Percentiles rank a stretch among this genome's conserved stretches.
These are phyloP conservation scores for Danio choprae DNA, from an alignment of 2,797 vertebrate species.

Conservation along the genomic window DNA sequence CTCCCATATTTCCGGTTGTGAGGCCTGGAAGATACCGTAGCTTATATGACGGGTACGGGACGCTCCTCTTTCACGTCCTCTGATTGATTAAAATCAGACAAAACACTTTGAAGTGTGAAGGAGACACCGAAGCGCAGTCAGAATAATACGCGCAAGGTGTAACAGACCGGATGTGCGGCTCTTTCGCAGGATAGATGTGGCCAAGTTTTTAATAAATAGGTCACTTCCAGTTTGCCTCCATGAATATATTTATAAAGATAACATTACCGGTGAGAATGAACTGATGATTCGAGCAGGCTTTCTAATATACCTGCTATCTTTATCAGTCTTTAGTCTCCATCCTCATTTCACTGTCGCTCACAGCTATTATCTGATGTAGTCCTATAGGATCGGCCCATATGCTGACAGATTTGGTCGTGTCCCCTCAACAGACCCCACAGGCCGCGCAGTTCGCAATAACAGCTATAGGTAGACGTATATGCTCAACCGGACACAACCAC, in stretches of 20 bases:
- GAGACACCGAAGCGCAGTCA: background rate
- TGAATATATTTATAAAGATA: background rate
- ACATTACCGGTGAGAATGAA: background rate
- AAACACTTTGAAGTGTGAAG: slow-evolving; percentile 23
- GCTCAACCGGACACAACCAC: background rate
- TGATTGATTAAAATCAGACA: background rate
- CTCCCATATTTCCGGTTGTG: slow-evolving; percentile 72
- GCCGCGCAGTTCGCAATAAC: slow-evolving; percentile 2
- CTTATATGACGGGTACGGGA: slow-evolving; percentile 24
- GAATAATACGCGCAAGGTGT: slow-evolving; percentile 26
- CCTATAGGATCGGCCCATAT: background rate
- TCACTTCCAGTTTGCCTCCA: slow-evolving; percentile 33
- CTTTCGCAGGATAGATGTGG: slow-evolving; percentile 17
- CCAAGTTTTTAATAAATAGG: slow-evolving; percentile 31
- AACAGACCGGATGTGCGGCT: slow-evolving; percentile 50
- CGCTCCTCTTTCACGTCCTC: background rate
- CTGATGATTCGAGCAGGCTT: background rate
- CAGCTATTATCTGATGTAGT: background rate
- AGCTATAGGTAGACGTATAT: background rate
- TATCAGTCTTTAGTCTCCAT: background rate
- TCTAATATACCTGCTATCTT: background rate
- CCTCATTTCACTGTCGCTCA: background rate
- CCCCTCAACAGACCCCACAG: slow-evolving; percentile 1
- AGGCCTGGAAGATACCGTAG: slow-evolving; percentile 67
- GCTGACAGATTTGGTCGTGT: background rate